A percentile compares a stretch with the other conserved stretches of the same genome.
phyloP scores from a whole-genome alignment of 1,140 invertebrate genomes.

The Caerostris darwini region DNA sequence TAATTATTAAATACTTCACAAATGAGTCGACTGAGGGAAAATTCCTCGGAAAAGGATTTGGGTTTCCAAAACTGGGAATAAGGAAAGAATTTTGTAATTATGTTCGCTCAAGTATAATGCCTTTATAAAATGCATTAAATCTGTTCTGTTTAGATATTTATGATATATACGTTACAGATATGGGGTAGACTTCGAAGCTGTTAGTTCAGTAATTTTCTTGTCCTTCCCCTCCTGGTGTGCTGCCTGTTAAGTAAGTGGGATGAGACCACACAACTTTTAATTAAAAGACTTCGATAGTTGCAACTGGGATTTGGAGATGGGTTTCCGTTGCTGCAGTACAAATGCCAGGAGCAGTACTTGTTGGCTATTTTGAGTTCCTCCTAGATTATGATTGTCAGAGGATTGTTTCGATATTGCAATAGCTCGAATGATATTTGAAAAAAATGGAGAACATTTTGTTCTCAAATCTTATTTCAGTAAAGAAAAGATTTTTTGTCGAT shows the following conservation, averaged over 20 bases:
- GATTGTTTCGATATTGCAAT: too few species aligned
- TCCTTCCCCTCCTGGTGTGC: too few species aligned
- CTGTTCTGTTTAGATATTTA: conserved; percentile 45
- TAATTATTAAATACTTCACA: conserved; percentile 70
- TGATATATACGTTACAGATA: neutral
- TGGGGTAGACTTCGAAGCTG: neutral
- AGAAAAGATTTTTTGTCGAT: too few species aligned
- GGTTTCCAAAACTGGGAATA: too few species aligned
- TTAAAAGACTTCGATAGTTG: too few species aligned
- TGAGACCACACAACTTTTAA: too few species aligned
- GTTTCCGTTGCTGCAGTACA: too few species aligned
- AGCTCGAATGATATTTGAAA: too few species aligned
- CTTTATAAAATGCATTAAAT: conserved; percentile 47
- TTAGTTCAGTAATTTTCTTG: too few species aligned
- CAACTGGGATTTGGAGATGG: neutral
- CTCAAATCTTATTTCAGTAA: too few species aligned
- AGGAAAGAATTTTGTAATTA: conserved; percentile 44
- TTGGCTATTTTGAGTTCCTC: neutral
- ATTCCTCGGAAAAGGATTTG: conserved; percentile 40
- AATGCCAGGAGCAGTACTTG: neutral
- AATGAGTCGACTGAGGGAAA: conserved; percentile 27
- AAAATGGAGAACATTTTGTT: too few species aligned
- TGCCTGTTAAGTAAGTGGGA: too few species aligned
- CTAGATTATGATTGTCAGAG: neutral
- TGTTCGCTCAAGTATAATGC: conserved; percentile 33